Evolutionary conservation across 2,113 vertebrate species (phyloP).

Genomic region (Atrichornis clamosus): DNA sequence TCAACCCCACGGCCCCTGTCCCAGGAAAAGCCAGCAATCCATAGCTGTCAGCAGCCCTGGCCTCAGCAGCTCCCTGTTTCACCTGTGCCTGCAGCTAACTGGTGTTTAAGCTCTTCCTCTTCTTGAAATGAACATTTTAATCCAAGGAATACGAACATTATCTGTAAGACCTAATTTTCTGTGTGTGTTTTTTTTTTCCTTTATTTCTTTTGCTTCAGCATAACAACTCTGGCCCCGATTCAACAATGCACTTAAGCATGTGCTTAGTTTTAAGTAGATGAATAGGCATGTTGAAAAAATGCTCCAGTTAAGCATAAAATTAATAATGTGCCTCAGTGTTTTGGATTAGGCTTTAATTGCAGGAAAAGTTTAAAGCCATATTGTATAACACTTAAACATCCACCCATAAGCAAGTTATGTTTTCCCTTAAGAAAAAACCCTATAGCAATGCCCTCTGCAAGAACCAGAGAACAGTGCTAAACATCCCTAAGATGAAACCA

Average conservation of each 20-base stretch:
- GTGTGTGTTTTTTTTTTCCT: background rate
- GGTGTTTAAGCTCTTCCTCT: background rate
- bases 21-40: background rate
- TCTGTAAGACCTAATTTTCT: background rate
- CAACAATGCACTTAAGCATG: slow-evolving; percentile 55
- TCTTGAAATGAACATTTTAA: slow-evolving; percentile 8
- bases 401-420: background rate
- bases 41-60: background rate
- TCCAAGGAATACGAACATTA: background rate
- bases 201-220: background rate
- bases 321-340: slow-evolving; percentile 25
- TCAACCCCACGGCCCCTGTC: background rate
- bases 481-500: background rate
- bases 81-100: background rate
- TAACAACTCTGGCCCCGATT: slow-evolving; percentile 5
- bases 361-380: slow-evolving; percentile 41
- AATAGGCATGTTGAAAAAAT: slow-evolving; percentile 35
- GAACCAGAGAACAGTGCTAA: background rate
- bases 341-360: slow-evolving; percentile 39
- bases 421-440: background rate
- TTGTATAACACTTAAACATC: slow-evolving; percentile 22
- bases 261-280: slow-evolving; percentile 48
- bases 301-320: slow-evolving; percentile 13
- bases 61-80: background rate
- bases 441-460: background rate